phyloP scores from a whole-genome alignment of 2,113 vertebrate species.

The Phainopepla nitens region DNA sequence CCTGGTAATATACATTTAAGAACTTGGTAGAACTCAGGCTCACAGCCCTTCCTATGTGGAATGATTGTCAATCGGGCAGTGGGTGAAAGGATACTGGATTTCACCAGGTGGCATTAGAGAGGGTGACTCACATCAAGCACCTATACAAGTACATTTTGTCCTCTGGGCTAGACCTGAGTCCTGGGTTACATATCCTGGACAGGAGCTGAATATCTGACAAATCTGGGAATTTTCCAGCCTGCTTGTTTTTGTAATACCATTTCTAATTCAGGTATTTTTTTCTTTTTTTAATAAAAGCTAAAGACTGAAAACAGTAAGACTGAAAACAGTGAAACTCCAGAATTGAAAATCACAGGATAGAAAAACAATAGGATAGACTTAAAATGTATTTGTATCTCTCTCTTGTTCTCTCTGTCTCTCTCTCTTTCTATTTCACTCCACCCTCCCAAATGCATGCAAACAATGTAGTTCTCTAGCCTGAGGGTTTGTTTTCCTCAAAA shows the following conservation, averaged over 20 bases:
- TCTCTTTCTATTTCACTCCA: neutral
- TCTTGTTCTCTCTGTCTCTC: neutral
- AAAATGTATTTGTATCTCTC: neutral
- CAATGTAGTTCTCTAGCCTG: neutral
- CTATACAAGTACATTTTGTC: too few species aligned
- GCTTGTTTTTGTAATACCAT: neutral
- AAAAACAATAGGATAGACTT: neutral
- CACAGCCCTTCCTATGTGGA: neutral
- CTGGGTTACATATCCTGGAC: neutral
- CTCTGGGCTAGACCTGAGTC: neutral
- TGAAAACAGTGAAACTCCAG: neutral
- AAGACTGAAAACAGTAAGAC: neutral
- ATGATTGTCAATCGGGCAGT: fast-evolving
- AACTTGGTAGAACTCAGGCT: neutral
- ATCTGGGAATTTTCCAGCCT: neutral
- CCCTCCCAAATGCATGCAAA: neutral
- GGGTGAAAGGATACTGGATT: neutral
- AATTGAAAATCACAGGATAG: neutral
- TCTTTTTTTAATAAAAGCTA: neutral
- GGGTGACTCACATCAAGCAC: neutral
- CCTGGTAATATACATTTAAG: neutral
- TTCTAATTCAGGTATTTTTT: neutral
- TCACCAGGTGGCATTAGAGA: neutral
- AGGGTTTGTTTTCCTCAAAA: neutral
- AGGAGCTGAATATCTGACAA: neutral